phyloP scores from a whole-genome alignment of 2,113 vertebrate species.

The Entelurus aequoreus region DNA sequence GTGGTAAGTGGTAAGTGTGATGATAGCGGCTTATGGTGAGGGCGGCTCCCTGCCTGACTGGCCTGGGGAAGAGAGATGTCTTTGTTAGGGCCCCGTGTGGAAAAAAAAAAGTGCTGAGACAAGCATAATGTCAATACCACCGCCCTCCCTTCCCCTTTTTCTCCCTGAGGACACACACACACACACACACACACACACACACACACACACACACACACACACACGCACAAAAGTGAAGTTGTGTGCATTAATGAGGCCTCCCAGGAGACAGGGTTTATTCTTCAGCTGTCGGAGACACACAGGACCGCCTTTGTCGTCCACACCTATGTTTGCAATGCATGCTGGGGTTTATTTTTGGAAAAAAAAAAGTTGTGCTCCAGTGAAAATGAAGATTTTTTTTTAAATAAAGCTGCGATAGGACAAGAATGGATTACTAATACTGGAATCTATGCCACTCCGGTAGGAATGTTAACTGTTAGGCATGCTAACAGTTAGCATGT shows the following conservation, averaged over 20 bases:
- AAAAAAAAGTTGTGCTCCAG: too few species aligned
- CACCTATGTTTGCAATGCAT: conserved; percentile 14
- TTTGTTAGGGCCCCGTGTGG: conserved; percentile 54
- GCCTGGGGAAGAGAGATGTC: conserved; percentile 50
- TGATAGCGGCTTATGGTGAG: conserved; percentile 59
- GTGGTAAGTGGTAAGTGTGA: conserved; percentile 3
- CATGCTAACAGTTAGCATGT: too few species aligned
- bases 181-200: conserved; percentile 31
- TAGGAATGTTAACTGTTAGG: too few species aligned
- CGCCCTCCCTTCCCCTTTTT: conserved; percentile 7
- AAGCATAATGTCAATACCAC: conserved; percentile 32
- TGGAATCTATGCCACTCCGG: too few species aligned
- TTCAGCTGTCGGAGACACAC: conserved; percentile 34
- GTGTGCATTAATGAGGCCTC: conserved; percentile 51
- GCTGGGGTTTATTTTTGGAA: not conserved
- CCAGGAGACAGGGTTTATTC: conserved; percentile 38
- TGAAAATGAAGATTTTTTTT: too few species aligned
- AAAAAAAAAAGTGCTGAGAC: conserved; percentile 57
- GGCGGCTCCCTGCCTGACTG: conserved; percentile 55
- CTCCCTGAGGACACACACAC: conserved; percentile 36
- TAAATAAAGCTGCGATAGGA: too few species aligned
- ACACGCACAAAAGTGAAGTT: conserved; percentile 33
- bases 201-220: conserved; percentile 16
- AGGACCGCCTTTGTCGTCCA: conserved; percentile 22
- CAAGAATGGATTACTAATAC: too few species aligned